phyloP scores from a whole-genome alignment of 2,113 vertebrate genomes.

The Myotis lucifugus region DNA sequence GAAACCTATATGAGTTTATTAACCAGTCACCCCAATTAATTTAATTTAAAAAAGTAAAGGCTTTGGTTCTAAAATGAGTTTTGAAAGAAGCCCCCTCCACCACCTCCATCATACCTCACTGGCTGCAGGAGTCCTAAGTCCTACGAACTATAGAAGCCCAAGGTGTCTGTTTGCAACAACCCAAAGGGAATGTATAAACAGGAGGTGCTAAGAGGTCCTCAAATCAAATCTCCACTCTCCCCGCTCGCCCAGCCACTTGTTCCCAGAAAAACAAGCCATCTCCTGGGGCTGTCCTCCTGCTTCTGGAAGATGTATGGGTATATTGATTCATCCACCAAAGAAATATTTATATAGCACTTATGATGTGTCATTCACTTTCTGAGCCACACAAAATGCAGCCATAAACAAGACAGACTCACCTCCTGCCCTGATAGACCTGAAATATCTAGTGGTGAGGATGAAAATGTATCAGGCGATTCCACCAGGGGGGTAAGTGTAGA shows the following conservation, averaged over 20 bases:
- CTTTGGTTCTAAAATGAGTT: neutral
- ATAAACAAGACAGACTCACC: neutral
- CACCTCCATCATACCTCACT: neutral
- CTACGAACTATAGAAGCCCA: neutral
- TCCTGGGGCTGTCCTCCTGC: neutral
- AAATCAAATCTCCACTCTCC: neutral
- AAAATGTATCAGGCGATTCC: neutral
- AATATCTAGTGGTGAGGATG: neutral
- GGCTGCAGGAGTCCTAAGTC: neutral
- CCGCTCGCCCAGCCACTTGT: neutral
- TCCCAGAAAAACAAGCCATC: neutral
- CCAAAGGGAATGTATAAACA: neutral
- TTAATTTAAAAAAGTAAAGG: neutral
- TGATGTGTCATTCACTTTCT: neutral
- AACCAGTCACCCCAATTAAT: neutral
- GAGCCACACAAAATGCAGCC: neutral
- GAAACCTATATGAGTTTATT: neutral
- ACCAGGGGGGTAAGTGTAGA: neutral
- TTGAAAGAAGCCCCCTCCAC: neutral
- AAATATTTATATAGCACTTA: neutral
- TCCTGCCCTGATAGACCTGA: neutral
- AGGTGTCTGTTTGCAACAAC: neutral
- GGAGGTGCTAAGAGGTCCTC: neutral
- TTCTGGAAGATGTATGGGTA: neutral
- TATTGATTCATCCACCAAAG: neutral